Evolutionary conservation across 2,888 invertebrate genomes (phyloP).

Genomic region (Dolomedes plantarius): DNA sequence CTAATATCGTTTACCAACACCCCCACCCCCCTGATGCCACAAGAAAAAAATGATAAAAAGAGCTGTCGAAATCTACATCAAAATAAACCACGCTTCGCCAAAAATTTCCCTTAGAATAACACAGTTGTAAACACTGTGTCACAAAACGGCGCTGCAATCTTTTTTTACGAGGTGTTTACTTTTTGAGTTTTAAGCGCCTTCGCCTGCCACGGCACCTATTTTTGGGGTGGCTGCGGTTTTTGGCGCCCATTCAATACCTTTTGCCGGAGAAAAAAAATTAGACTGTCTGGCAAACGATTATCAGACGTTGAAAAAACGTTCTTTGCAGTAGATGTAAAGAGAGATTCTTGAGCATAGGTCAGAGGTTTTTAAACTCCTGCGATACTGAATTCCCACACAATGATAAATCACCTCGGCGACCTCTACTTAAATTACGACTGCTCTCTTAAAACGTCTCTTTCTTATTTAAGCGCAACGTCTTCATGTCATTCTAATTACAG

Average conservation of each 20-base stretch:
- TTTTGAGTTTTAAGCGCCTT: slow-evolving; percentile 47
- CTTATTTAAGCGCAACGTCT: too few species aligned
- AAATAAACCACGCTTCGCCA: slow-evolving; percentile 54
- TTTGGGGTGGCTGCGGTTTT: slow-evolving; percentile 28
- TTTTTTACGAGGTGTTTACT: slow-evolving; percentile 59
- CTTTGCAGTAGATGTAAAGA: slow-evolving; percentile 18
- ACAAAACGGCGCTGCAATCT: slow-evolving; percentile 37
- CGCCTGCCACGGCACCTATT: slow-evolving; percentile 31
- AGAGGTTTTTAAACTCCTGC: neutral
- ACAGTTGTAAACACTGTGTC: slow-evolving; percentile 55
- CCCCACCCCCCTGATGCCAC: neutral
- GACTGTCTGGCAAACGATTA: slow-evolving; percentile 48
- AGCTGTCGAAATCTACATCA: slow-evolving; percentile 50
- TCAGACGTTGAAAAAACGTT: slow-evolving; percentile 42
- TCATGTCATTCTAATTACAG: too few species aligned
- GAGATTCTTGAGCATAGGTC: slow-evolving; percentile 13
- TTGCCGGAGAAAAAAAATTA: slow-evolving; percentile 19
- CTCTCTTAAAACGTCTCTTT: too few species aligned
- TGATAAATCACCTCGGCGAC: neutral
- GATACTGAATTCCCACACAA: neutral
- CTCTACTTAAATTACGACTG: neutral
- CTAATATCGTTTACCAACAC: slow-evolving; percentile 18
- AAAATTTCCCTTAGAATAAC: slow-evolving; percentile 52
- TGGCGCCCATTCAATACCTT: slow-evolving; percentile 44
- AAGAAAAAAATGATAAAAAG: slow-evolving; percentile 18